These are phyloP conservation scores for Elachura formosa DNA, from an alignment of 2,113 vertebrate genomes.

Conservation along the genomic window DNA sequence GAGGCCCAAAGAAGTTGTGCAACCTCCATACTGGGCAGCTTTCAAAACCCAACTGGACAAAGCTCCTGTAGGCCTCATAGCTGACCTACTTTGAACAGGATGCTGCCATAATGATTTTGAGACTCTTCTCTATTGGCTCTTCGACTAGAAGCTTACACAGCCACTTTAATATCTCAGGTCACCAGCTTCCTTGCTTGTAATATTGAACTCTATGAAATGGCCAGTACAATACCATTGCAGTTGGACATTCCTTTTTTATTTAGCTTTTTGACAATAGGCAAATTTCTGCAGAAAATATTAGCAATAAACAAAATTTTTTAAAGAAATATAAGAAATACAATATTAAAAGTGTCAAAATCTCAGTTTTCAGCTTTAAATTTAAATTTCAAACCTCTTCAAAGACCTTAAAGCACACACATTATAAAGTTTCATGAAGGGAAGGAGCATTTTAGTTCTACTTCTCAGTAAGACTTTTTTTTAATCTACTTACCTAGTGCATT, in stretches of 20 bases:
- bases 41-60: background rate
- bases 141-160: background rate
- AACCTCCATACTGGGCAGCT: background rate
- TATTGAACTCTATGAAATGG: rapidly evolving
- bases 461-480: background rate
- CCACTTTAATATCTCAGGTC: background rate
- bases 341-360: rapidly evolving
- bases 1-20: background rate
- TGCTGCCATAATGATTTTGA: background rate
- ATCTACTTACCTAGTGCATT: background rate
- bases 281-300: background rate
- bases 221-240: background rate
- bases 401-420: background rate
- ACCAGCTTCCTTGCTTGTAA: background rate
- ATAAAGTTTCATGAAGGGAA: background rate
- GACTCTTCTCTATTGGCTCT: background rate
- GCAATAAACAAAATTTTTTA: background rate
- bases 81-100: background rate
- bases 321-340: background rate
- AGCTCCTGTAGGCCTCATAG: rapidly evolving
- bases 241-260: background rate
- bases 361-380: background rate
- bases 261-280: background rate
- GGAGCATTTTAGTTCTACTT: background rate
- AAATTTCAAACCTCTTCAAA: background rate